These are phyloP conservation scores for Microplitis deprimator DNA, from an alignment of 2,888 invertebrate genomes.

Conservation along the genomic window DNA sequence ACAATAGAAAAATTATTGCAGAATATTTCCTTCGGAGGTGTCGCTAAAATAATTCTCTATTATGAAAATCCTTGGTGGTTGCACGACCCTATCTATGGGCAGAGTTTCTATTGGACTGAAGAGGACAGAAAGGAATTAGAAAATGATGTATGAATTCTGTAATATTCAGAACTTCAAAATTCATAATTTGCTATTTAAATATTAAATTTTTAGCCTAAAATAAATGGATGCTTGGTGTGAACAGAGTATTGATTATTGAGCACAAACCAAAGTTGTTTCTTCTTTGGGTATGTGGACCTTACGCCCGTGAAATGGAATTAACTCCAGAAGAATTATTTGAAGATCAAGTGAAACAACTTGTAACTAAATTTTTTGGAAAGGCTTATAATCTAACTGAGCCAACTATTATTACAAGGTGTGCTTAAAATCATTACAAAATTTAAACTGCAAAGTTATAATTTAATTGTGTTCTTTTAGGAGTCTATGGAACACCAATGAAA, in stretches of 20 bases:
- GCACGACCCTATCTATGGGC: constrained; percentile 48
- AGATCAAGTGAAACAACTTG: constrained; percentile 69
- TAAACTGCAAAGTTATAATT: neutral
- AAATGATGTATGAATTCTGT: constrained; percentile 42
- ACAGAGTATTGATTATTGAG: constrained; percentile 72
- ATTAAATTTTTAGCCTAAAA: constrained; percentile 58
- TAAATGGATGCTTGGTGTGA: constrained; percentile 74
- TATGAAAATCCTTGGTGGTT: constrained; percentile 79
- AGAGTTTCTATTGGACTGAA: constrained; percentile 76
- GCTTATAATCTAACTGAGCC: constrained; percentile 73
- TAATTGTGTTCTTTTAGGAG: too few relatives aligned
- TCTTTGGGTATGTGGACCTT: constrained; percentile 78
- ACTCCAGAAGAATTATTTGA: constrained; percentile 74
- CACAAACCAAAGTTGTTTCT: constrained; percentile 76
- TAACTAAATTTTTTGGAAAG: constrained; percentile 74
- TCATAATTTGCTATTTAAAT: constrained; percentile 54
- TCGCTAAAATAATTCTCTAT: constrained; percentile 79
- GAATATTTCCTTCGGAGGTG: constrained; percentile 74
- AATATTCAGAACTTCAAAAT: constrained; percentile 58
- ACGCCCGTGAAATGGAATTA: constrained; percentile 76
- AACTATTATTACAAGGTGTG: constrained; percentile 73
- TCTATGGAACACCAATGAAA: constrained; percentile 79
- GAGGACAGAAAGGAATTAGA: constrained; percentile 65
- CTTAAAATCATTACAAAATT: neutral
- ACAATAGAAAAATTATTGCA: constrained; percentile 51